Conservation (phyloP, 2,888 invertebrate genomes). For the Escarpia spicata region DNA sequence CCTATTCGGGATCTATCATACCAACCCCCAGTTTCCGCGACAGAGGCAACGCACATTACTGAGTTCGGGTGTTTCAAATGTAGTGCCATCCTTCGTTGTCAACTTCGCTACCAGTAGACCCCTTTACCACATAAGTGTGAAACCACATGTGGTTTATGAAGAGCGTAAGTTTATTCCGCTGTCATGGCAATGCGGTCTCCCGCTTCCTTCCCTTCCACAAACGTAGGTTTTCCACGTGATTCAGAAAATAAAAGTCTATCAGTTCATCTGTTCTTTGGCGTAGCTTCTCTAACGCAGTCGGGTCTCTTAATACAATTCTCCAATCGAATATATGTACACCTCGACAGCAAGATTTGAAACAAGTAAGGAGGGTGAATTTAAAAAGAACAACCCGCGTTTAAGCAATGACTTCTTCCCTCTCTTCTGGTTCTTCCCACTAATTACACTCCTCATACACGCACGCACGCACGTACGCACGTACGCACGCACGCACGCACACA, state of each 20-base stretch:
- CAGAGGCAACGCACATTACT: too few relatives aligned
- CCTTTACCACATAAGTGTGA: neutral
- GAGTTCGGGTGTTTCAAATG: too few relatives aligned
- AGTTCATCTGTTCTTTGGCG: neutral
- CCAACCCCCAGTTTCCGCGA: too few relatives aligned
- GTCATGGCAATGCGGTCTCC: neutral
- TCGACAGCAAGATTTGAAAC: too few relatives aligned
- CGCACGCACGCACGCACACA: neutral
- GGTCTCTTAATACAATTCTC: neutral
- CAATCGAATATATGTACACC: too few relatives aligned
- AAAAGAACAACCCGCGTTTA: too few relatives aligned
- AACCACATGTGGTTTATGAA: neutral
- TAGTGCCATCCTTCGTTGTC: too few relatives aligned
- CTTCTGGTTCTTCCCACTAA: too few relatives aligned
- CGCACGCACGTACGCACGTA: neutral
- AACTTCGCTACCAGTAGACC: neutral
- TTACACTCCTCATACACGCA: neutral
- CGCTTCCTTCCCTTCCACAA: neutral
- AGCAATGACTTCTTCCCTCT: too few relatives aligned
- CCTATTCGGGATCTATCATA: too few relatives aligned
- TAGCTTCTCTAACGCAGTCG: neutral
- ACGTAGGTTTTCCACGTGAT: neutral
- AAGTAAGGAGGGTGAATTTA: too few relatives aligned
- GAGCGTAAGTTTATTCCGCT: neutral
- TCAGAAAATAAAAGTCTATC: neutral